Percentiles rank a stretch among this genome's conserved stretches.
Evolutionary conservation across 1,140 invertebrate species (phyloP).

Genomic region (Cyphomyrmex costatus): DNA sequence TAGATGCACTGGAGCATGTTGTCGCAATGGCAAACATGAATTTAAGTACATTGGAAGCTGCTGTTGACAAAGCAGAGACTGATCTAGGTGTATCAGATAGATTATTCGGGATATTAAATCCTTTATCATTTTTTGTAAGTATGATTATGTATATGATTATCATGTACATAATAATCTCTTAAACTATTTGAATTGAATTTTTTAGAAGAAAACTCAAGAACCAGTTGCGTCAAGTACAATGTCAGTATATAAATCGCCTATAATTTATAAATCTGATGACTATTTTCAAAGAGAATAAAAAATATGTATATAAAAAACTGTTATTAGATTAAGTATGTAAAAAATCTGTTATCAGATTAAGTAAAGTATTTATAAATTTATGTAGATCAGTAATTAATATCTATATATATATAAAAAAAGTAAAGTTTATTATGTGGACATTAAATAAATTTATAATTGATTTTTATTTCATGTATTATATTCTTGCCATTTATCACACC

Average conservation of each 20-base stretch:
- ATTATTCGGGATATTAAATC: constrained; percentile 79
- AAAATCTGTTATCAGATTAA: constrained; percentile 6
- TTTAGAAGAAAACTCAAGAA: constrained; percentile 78
- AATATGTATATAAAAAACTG: background rate
- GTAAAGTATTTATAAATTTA: constrained; percentile 6
- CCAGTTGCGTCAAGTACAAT: constrained; percentile 42
- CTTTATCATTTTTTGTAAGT: constrained; percentile 77
- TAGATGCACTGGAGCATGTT: constrained; percentile 78
- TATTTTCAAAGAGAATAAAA: constrained; percentile 73
- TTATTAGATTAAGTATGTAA: background rate
- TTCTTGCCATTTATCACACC: background rate
- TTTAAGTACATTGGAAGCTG: constrained; percentile 75
- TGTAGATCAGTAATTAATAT: constrained; percentile 20
- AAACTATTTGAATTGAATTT: constrained; percentile 21
- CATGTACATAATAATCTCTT: background rate
- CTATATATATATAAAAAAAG: background rate
- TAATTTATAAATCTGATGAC: constrained; percentile 76
- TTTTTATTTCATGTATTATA: background rate
- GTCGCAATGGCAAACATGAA: constrained; percentile 77
- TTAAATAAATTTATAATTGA: constrained; percentile 10
- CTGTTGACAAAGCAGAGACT: constrained; percentile 78
- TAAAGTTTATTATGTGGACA: background rate
- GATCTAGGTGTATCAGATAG: constrained; percentile 79
- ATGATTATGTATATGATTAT: background rate
- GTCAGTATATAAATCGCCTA: constrained; percentile 64